Percentiles rank a stretch among this genome's conserved stretches.
phyloP scores from a whole-genome alignment of 2,113 vertebrate genomes.

The Odontophorus gujanensis region DNA sequence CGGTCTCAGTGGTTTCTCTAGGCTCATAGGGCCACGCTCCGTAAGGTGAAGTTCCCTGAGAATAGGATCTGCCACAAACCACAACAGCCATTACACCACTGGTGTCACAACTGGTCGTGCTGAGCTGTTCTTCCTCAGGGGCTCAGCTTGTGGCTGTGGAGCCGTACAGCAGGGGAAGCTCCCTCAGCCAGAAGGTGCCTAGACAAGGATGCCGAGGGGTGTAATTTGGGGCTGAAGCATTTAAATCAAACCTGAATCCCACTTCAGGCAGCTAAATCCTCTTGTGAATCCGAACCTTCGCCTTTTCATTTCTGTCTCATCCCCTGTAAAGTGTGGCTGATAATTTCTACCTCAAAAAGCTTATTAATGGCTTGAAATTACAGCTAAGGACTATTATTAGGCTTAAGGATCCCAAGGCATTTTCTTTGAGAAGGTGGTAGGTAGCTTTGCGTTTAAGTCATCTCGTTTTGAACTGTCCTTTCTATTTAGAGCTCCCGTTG shows the following conservation, averaged over 20 bases:
- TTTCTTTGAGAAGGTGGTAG: neutral
- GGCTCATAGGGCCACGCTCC: neutral
- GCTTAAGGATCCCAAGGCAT: constrained; percentile 1
- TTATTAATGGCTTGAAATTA: constrained; percentile 47
- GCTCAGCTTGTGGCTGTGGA: fast-evolving
- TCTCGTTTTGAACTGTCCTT: neutral
- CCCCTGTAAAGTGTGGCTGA: constrained; percentile 13
- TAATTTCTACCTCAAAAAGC: constrained; percentile 70
- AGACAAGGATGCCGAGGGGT: neutral
- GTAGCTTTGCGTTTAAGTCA: neutral
- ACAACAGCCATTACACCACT: neutral
- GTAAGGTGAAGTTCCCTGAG: neutral
- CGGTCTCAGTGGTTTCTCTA: neutral
- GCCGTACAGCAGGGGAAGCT: neutral
- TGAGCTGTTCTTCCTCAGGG: neutral
- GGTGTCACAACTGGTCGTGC: fast-evolving
- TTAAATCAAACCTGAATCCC: neutral
- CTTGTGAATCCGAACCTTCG: constrained; percentile 47
- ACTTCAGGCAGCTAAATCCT: constrained; percentile 10
- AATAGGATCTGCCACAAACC: neutral
- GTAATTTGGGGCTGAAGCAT: neutral
- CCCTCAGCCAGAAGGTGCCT: neutral
- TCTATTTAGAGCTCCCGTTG: neutral
- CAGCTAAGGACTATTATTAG: constrained; percentile 50
- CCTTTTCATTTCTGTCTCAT: constrained; percentile 24